Conservation (phyloP, 2,113 vertebrate genomes). For the Bubo scandiacus region DNA sequence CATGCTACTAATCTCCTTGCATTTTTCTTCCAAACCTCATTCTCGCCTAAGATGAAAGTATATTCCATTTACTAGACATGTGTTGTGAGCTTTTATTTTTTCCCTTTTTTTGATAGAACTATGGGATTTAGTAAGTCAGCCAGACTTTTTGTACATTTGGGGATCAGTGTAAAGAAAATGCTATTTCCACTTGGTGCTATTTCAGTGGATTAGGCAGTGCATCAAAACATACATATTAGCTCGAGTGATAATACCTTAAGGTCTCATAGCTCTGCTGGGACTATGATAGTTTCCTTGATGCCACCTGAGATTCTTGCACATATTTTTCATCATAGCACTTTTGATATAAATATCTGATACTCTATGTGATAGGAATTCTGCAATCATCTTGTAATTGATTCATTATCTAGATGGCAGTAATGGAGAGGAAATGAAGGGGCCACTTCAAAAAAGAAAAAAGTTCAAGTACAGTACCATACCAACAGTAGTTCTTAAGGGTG, state of each 20-base stretch:
- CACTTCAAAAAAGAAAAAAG: neutral
- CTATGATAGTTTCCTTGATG: neutral
- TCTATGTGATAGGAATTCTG: neutral
- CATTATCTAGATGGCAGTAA: neutral
- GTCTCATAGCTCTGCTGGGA: neutral
- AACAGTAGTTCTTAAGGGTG: neutral
- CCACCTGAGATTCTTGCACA: neutral
- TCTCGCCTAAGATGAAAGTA: neutral
- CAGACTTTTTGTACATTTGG: neutral
- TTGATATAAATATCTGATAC: neutral
- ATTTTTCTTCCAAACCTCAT: neutral
- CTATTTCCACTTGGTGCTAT: constrained; percentile 27
- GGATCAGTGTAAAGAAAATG: constrained; percentile 21
- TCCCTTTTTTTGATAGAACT: neutral
- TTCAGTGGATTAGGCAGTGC: constrained; percentile 37
- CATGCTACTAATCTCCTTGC: neutral
- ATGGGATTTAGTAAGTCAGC: constrained; percentile 6
- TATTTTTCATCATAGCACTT: neutral
- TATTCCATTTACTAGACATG: neutral
- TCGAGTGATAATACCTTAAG: neutral
- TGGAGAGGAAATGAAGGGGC: neutral
- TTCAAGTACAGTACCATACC: neutral
- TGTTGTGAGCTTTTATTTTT: neutral
- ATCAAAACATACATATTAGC: neutral
- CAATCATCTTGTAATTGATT: neutral